Conservation (phyloP, 2,797 vertebrate genomes). For the Potorous gilbertii region DNA sequence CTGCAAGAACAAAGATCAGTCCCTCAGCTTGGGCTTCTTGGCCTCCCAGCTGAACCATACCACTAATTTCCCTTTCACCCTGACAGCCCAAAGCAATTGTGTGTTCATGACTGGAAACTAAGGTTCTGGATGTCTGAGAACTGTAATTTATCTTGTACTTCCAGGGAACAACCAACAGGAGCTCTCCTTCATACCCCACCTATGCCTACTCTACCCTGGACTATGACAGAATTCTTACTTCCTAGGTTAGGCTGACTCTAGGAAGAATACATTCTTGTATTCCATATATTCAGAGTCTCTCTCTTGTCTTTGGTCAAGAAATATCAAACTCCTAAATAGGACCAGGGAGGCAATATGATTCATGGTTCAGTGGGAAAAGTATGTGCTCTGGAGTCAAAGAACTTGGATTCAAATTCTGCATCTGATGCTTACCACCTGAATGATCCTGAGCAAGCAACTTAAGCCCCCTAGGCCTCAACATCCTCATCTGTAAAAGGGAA, state of each 20-base stretch:
- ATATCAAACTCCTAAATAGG: background rate
- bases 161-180: background rate
- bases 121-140: background rate
- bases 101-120: background rate
- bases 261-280: background rate
- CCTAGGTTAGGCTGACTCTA: background rate
- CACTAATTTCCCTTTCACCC: background rate
- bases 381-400: background rate
- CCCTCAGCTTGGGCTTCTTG: background rate
- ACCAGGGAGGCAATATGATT: background rate
- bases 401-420: background rate
- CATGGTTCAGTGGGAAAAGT: background rate
- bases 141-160: background rate
- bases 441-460: background rate
- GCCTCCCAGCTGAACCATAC: background rate
- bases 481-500: background rate
- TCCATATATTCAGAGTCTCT: background rate
- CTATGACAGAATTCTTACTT: background rate
- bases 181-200: background rate
- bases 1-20: conserved; percentile 79
- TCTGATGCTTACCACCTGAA: background rate
- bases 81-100: no score
- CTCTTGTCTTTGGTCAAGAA: conserved; percentile 66
- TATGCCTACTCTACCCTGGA: background rate
- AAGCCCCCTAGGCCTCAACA: background rate